A percentile compares a stretch with the other conserved stretches of the same genome.
These are phyloP conservation scores for Vollenhovia emeryi DNA, from an alignment of 1,140 invertebrate species.

Conservation along the genomic window DNA sequence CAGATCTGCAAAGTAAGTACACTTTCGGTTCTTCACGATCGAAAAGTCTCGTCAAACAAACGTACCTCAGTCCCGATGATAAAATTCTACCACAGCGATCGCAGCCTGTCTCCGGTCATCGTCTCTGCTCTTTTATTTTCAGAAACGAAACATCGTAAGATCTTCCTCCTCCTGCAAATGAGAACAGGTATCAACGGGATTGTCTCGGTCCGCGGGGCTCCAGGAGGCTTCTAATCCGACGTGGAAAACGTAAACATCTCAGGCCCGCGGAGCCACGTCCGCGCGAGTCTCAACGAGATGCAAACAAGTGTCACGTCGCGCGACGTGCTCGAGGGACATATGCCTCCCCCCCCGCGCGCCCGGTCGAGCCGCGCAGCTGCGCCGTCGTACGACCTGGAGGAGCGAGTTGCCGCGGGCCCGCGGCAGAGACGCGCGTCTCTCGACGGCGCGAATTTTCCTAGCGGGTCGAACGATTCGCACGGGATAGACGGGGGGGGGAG, in stretches of 20 bases:
- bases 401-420: too few species aligned
- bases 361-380: too few species aligned
- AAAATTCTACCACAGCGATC: constrained; percentile 38
- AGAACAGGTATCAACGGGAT: constrained; percentile 26
- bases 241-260: constrained; percentile 12
- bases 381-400: too few species aligned
- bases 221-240: background rate
- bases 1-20: constrained; percentile 57
- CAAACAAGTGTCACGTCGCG: constrained; percentile 41
- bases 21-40: background rate
- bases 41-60: background rate
- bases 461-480: background rate
- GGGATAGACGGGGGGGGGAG: background rate
- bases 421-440: background rate
- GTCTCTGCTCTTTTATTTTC: constrained; percentile 6
- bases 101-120: background rate
- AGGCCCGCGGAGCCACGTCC: background rate
- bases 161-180: constrained; percentile 39
- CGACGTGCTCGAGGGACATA: constrained; percentile 49
- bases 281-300: background rate
- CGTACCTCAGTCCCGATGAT: constrained; percentile 21
- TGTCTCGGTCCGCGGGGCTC: background rate
- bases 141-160: constrained; percentile 52
- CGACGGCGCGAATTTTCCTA: background rate
- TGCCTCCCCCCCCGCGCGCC: background rate